These are phyloP conservation scores for Agapornis canus DNA, from an alignment of 2,797 vertebrate species.

Conservation along the genomic window DNA sequence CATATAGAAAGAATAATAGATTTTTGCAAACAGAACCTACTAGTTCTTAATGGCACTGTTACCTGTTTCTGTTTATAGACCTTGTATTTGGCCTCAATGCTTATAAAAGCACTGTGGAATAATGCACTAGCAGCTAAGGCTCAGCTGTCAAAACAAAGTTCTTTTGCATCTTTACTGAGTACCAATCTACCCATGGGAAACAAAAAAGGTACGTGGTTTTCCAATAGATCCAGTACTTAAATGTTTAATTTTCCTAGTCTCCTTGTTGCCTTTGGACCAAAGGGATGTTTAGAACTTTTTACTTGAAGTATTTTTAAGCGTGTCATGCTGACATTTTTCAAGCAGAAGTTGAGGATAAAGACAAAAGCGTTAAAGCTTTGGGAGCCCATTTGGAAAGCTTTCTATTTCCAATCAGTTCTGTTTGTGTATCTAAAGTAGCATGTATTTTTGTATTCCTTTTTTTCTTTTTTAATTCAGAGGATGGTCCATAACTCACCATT, in stretches of 20 bases:
- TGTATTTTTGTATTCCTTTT: not conserved
- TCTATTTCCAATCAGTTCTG: not conserved
- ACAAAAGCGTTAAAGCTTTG: not conserved
- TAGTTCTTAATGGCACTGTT: not conserved
- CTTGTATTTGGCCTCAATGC: slow-evolving; percentile 96
- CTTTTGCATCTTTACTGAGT: slow-evolving; percentile 96
- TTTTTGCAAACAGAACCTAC: not conserved
- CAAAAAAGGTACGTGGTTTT: slow-evolving; percentile 89
- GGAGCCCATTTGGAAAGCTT: not conserved
- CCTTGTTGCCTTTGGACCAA: not conserved
- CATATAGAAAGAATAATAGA: not conserved
- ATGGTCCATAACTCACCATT: not conserved
- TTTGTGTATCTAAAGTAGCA: not conserved
- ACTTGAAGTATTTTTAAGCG: not conserved
- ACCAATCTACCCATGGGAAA: slow-evolving; percentile 96
- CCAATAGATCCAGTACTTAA: not conserved
- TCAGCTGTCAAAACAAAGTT: slow-evolving; percentile 98
- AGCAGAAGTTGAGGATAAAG: not conserved
- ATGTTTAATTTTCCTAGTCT: not conserved
- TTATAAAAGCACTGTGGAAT: slow-evolving; percentile 99
- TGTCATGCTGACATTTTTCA: not conserved
- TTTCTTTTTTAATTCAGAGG: not conserved
- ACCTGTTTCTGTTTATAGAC: slow-evolving; percentile 79
- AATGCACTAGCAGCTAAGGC: slow-evolving; percentile 97
- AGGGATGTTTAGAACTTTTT: not conserved